These are phyloP conservation scores for Campaea margaritaria DNA, from an alignment of 2,888 invertebrate species.

Conservation along the genomic window DNA sequence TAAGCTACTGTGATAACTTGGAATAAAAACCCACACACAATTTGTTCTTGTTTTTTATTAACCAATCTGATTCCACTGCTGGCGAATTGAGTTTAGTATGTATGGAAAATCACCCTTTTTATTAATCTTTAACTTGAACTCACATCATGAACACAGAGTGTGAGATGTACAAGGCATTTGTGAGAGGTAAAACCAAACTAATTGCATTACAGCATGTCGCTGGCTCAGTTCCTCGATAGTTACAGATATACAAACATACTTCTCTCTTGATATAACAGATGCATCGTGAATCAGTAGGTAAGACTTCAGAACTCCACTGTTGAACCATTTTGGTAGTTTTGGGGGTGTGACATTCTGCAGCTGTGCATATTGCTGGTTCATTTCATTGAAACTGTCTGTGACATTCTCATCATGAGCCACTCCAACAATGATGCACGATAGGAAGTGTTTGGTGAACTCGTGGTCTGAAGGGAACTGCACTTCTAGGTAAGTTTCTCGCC, in stretches of 20 bases:
- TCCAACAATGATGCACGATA: slow-evolving; percentile 92
- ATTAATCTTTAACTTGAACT: too few species aligned
- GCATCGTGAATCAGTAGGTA: slow-evolving; percentile 96
- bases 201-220: too few species aligned
- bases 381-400: slow-evolving; percentile 91
- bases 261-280: slow-evolving; percentile 88
- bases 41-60: too few species aligned
- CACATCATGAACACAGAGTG: too few species aligned
- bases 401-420: slow-evolving; percentile 91
- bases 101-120: too few species aligned
- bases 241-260: slow-evolving; percentile 80
- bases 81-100: too few species aligned
- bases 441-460: slow-evolving; percentile 96
- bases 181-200: too few species aligned
- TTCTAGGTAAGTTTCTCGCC: slow-evolving; percentile 95
- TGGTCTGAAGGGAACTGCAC: slow-evolving; percentile 96
- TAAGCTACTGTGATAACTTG: too few species aligned
- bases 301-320: slow-evolving; percentile 92
- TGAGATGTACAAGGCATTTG: neutral
- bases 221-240: neutral
- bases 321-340: slow-evolving; percentile 93
- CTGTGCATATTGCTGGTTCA: slow-evolving; percentile 92
- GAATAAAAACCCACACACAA: too few species aligned
- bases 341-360: slow-evolving; percentile 90
- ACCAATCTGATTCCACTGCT: too few species aligned